Conservation (phyloP, 2,113 vertebrate species). For the Macrotis lagotis region DNA sequence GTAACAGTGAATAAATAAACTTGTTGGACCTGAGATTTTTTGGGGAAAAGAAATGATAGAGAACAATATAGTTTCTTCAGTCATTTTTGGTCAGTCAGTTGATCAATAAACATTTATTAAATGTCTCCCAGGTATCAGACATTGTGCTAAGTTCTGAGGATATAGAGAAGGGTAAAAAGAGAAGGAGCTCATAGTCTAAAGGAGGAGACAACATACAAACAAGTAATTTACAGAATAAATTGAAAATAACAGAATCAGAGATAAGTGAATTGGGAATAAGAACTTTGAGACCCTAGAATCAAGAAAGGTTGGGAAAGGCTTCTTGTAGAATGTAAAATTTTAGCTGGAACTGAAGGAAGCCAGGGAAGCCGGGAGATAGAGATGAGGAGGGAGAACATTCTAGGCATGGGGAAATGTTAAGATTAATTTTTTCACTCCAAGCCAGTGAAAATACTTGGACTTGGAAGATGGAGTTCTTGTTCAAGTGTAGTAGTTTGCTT, state of each 20-base stretch:
- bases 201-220: neutral
- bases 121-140: neutral
- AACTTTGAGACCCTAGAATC: neutral
- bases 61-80: neutral
- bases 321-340: neutral
- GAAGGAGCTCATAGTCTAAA: neutral
- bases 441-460: neutral
- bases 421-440: no score
- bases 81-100: neutral
- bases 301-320: neutral
- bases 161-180: neutral
- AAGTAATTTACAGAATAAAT: neutral
- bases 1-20: neutral
- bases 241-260: neutral
- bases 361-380: neutral
- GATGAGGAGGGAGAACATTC: neutral
- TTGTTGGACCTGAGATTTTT: neutral
- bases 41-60: neutral
- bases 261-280: no score
- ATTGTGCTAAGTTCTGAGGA: neutral
- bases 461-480: neutral
- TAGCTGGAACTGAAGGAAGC: neutral
- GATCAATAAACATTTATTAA: neutral
- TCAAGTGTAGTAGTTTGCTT: neutral
- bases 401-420: neutral